These are phyloP conservation scores for Percina caprodes DNA, from an alignment of 2,113 vertebrate species.

Conservation along the genomic window DNA sequence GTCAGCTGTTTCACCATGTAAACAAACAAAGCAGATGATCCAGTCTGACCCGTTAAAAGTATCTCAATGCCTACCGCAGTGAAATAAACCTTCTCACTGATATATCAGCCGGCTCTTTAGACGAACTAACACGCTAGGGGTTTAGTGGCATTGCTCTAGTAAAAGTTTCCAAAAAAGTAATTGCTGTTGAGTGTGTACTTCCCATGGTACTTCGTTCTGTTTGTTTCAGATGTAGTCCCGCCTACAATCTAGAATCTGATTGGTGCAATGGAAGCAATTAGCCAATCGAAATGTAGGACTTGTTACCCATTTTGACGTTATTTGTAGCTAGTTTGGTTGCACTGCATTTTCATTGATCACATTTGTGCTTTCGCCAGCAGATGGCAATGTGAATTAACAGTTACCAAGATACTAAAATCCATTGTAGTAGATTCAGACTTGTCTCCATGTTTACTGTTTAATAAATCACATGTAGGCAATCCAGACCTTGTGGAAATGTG, in stretches of 20 bases:
- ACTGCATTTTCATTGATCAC: not conserved
- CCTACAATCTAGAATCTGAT: conserved; percentile 36
- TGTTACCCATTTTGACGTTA: fast-evolving
- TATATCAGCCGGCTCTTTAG: fast-evolving
- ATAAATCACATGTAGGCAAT: not conserved
- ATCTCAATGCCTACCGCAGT: fast-evolving
- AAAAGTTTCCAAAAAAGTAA: conserved; percentile 66
- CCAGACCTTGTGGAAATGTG: not conserved
- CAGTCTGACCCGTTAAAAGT: not conserved
- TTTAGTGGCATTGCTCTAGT: not conserved
- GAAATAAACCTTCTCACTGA: fast-evolving
- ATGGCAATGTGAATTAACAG: conserved; percentile 72
- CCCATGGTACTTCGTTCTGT: conserved; percentile 20
- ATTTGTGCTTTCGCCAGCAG: conserved; percentile 63
- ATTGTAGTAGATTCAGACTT: not conserved
- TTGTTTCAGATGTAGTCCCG: not conserved
- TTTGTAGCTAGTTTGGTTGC: conserved; percentile 19
- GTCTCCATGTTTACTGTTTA: not conserved
- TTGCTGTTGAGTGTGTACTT: conserved; percentile 27
- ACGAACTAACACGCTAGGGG: fast-evolving
- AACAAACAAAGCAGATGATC: conserved; percentile 60
- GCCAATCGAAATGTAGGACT: conserved; percentile 39
- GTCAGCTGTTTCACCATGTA: conserved; percentile 62
- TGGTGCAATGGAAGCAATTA: conserved; percentile 4
- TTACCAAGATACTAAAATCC: not conserved